Base-by-base conservation (phyloP, 2,113 vertebrate species). In the Eleginops maclovinus region DNA sequence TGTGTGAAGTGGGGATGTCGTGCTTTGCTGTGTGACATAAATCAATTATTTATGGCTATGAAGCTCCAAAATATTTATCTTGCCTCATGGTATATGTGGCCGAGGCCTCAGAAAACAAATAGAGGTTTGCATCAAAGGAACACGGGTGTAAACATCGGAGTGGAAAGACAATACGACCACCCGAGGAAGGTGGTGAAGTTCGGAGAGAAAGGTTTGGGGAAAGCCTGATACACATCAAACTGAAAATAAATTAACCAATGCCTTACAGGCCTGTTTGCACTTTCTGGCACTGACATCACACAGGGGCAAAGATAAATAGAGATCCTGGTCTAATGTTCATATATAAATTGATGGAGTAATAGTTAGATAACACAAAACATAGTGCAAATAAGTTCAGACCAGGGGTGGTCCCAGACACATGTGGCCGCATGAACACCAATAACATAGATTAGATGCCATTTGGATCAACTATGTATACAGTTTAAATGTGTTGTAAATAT, bases 61-160 rank as follows among this genome's bases (percentile, higher is more conserved):
- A 87, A 83, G 90, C 90, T 83, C 91, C 91, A 89, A 93, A 94
- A 94, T 94, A 92, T 94, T 94, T 94, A 93, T 88, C 87, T 84
- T 91, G 79, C 80, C 75, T 81, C 79, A 56, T 72, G 79, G 80
- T 88, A 79, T 82, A 79, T 28, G 66, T 72, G 75, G 79, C 78
- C 31, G 51, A 90, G 89, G 75, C 77, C 88, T 88, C 68, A 41
- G 79, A 92, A 94, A 91, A 92, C 86, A 92, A 93, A 93, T 90
- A 88, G 56, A 85, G 40, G 51, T 80, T 89, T 81, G 54, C 76
- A 92, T 92, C 88, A 93, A 92, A 92, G 88, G 76, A 64, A 49
- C 49, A 75, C 24, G 77, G 83, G 80, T 88, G 86, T 91, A 91
- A 93, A 92, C 90, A 89, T 81, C 66, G 4, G 47, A 76, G 73